Evolutionary conservation across 64 coral and sea anemone genomes (phyloP).

Genomic region (Montipora capricornis): DNA sequence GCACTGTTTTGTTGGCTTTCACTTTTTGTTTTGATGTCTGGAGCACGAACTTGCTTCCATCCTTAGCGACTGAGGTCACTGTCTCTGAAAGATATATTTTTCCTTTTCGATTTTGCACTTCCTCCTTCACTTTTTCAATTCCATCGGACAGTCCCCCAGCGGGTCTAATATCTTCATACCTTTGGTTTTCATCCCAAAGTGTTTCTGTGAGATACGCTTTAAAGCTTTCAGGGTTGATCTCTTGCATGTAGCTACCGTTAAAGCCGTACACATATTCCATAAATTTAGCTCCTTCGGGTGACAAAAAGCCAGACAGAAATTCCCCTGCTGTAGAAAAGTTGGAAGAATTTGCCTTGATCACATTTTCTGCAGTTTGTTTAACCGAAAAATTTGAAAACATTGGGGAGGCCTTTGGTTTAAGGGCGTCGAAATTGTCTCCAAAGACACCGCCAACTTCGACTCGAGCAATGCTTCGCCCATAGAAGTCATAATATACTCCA

Average conservation of each 20-base stretch:
- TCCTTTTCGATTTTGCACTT: background rate
- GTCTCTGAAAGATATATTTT: background rate
- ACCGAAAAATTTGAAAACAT: background rate
- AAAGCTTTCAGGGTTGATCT: background rate
- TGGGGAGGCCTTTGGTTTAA: constrained; percentile 1
- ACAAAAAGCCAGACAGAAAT: constrained; percentile 3
- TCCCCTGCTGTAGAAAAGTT: background rate
- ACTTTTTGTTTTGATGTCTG: background rate
- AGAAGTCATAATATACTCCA: background rate
- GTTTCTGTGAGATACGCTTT: background rate
- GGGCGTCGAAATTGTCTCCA: background rate
- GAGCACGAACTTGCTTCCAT: background rate
- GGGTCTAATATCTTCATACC: background rate
- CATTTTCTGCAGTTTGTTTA: background rate
- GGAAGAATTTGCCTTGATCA: background rate
- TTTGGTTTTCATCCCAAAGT: too few species aligned
- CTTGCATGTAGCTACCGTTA: background rate
- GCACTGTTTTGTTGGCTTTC: background rate
- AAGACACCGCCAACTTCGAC: constrained; percentile 13
- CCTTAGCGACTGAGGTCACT: background rate
- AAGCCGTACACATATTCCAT: background rate
- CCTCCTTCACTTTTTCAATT: background rate
- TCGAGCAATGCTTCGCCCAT: background rate
- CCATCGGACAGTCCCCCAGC: background rate
- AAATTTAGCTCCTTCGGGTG: background rate